These are phyloP conservation scores for Acronicta aceris DNA, from an alignment of 2,888 invertebrate genomes.

Conservation along the genomic window DNA sequence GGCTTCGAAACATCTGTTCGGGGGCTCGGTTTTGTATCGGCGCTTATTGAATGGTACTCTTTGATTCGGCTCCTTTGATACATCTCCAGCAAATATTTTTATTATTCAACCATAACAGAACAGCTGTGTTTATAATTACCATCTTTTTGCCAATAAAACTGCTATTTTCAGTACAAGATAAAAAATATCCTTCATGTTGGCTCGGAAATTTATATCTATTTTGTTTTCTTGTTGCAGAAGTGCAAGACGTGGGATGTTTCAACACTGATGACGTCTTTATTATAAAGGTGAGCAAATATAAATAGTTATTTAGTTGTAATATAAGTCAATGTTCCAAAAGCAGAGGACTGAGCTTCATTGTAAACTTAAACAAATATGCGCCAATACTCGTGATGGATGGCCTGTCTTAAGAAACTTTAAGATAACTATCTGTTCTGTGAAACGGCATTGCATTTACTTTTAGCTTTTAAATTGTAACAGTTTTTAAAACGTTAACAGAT, in stretches of 20 bases:
- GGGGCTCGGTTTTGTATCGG: constrained; percentile 68
- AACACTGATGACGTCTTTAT: constrained; percentile 71
- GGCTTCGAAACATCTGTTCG: constrained; percentile 77
- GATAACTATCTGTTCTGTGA: constrained; percentile 64
- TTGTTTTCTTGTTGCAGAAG: constrained; percentile 79
- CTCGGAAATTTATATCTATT: constrained; percentile 34
- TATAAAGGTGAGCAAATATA: constrained; percentile 71
- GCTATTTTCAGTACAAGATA: constrained; percentile 34
- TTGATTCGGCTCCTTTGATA: constrained; percentile 68
- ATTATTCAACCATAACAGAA: constrained; percentile 36
- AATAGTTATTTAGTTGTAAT: constrained; percentile 23
- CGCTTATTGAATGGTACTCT: constrained; percentile 67
- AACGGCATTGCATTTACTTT: constrained; percentile 52
- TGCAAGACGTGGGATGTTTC: constrained; percentile 83
- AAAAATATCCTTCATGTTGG: constrained; percentile 21
- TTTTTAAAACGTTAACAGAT: constrained; percentile 50
- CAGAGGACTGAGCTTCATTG: constrained; percentile 8
- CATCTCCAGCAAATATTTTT: constrained; percentile 46
- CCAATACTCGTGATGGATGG: constrained; percentile 51
- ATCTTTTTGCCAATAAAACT: constrained; percentile 26
- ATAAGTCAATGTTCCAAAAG: constrained; percentile 9
- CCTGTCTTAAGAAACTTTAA: constrained; percentile 51
- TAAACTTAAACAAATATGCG: constrained; percentile 26
- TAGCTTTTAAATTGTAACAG: constrained; percentile 45
- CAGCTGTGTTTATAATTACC: constrained; percentile 58